phyloP scores from a whole-genome alignment of 2,113 vertebrate species.

The Pseudorasbora parva region DNA sequence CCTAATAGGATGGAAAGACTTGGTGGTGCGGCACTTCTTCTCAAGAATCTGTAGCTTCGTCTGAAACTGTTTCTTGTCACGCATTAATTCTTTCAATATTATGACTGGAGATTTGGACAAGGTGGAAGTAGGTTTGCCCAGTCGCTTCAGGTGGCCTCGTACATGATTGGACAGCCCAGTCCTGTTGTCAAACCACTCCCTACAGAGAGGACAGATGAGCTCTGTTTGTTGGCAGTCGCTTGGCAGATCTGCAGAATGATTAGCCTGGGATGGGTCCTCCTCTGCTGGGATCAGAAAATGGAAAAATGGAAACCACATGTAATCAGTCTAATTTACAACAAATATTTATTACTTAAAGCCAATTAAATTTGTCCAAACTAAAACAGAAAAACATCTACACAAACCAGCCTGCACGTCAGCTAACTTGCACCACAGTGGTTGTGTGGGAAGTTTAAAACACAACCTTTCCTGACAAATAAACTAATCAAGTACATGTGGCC shows the following conservation, averaged over 20 bases:
- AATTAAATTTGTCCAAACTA: background rate
- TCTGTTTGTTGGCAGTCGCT: conserved; percentile 29
- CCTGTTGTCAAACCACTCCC: conserved; percentile 94
- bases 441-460: background rate
- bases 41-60: conserved; percentile 90
- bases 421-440: background rate
- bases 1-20: conserved; percentile 78
- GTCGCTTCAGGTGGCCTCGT: conserved; percentile 94
- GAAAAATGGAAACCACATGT: background rate
- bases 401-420: background rate
- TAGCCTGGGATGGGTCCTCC: background rate
- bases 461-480: background rate
- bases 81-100: conserved; percentile 94
- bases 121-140: conserved; percentile 84
- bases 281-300: conserved; percentile 45
- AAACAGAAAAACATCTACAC: background rate
- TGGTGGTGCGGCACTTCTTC: conserved; percentile 85
- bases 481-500: background rate
- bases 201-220: conserved; percentile 88
- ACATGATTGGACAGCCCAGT: conserved; percentile 97
- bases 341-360: background rate
- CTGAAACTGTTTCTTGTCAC: conserved; percentile 94
- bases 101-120: conserved; percentile 91
- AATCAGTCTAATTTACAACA: background rate
- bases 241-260: background rate